Conservation (phyloP, 2,888 invertebrate species). For the Heliconius cydno region DNA sequence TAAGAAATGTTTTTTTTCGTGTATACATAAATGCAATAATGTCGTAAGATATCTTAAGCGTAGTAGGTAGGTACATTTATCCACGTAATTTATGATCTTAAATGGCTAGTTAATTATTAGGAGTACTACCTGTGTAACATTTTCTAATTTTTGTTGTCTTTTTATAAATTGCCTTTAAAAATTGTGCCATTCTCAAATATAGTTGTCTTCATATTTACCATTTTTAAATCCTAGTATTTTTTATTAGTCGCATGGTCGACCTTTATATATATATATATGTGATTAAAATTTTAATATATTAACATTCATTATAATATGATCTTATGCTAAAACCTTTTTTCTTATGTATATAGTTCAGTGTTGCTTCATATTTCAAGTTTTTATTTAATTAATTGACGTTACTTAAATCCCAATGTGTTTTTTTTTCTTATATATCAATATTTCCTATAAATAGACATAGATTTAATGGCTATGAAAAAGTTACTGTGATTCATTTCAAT, state of each 20-base stretch:
- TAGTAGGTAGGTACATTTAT: background rate
- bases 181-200: conserved; percentile 20
- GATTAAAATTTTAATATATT: conserved; percentile 6
- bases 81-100: background rate
- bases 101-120: background rate
- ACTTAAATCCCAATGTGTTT: background rate
- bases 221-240: background rate
- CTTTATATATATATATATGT: conserved; percentile 1
- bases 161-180: conserved; percentile 1
- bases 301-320: conserved; percentile 1
- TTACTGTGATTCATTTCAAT: background rate
- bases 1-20: background rate
- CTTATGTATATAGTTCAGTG: background rate
- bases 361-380: background rate
- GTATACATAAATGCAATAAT: background rate
- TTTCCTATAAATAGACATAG: background rate
- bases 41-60: background rate
- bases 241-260: conserved; percentile 2
- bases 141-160: background rate
- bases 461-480: background rate
- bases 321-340: conserved; percentile 11
- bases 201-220: background rate
- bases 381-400: background rate
- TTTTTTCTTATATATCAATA: background rate
- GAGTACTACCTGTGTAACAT: background rate